phyloP scores from a whole-genome alignment of 2,888 invertebrate species.

The Eupithecia inturbata region DNA sequence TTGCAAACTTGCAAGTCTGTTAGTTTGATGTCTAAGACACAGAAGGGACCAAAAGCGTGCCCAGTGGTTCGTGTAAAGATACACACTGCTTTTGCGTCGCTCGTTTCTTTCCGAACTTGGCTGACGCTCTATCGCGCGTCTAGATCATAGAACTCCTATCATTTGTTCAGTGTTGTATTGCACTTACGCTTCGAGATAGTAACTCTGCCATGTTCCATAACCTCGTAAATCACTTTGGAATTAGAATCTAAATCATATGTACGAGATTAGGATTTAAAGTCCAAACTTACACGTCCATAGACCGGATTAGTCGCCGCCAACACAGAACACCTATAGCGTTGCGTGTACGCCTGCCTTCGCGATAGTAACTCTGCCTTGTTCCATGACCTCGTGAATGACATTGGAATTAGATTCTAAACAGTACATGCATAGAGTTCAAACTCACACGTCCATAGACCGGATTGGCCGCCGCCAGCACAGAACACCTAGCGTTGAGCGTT shows the following conservation, averaged over 20 bases:
- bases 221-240: constrained; percentile 83
- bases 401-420: background rate
- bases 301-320: constrained; percentile 99
- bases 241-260: background rate
- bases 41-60: too few relatives aligned
- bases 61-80: too few relatives aligned
- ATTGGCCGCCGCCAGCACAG: constrained; percentile 99
- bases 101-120: too few relatives aligned
- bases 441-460: constrained; percentile 90
- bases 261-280: background rate
- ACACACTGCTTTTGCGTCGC: too few relatives aligned
- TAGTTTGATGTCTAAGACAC: too few relatives aligned
- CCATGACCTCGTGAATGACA: constrained; percentile 98
- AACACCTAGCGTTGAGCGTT: constrained; percentile 97
- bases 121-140: too few relatives aligned
- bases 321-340: constrained; percentile 96
- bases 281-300: constrained; percentile 79
- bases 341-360: constrained; percentile 99
- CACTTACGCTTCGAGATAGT: constrained; percentile 97
- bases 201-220: constrained; percentile 98
- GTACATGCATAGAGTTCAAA: constrained; percentile 15
- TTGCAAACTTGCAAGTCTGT: too few relatives aligned
- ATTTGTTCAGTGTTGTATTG: too few relatives aligned
- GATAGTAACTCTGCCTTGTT: constrained; percentile 98
- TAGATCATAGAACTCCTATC: too few relatives aligned